Base-by-base conservation (phyloP, 2,113 vertebrate species). In the Onychorhynchus coronatus region DNA sequence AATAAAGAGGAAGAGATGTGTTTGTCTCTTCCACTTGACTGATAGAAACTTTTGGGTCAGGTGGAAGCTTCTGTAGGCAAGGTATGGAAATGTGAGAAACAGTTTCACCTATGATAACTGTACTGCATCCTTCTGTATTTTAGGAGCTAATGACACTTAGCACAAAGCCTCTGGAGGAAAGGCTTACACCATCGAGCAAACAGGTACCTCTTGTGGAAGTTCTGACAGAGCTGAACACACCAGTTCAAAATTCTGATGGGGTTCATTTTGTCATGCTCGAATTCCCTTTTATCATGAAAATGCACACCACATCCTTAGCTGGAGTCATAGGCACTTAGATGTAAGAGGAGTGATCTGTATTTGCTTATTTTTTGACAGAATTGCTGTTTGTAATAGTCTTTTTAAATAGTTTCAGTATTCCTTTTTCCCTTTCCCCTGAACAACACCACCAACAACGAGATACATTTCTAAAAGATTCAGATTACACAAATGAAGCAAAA, bases 131-230 rank as follows among this genome's bases (percentile, higher is more conserved):
- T 94, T 78, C 61, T 97, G 25, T 82, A 10, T 95, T 98, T 71
- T 92, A 99, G 99, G 99, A 99, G 73, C 97, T 99, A 24, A 93
- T 99, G 98, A 99, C 98, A 0, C 99, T 99, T 81, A 98, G 97
- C 92, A 98, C 98, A 55, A 98, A 97, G 94, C 96, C 98, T 11
- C 98, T 99, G 62, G 99, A 99, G 84, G 98, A 99, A 72, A 97
- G 94, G 70, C 98, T 99, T 41, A 98, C 98, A 21, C 98, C 98
- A 1, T 98, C 98, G 12, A 99, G 98, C 97, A 99, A 98, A 97
- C 99, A 98, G 99, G 99, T 99, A 98, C 41, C 39, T 81, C 67
- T 82, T 47, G 16, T 1, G 39, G 14, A 35, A 61, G 20, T 79
- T 82, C 19, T 55, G 33, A 49, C 30, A 49, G 14, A 49, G 20